phyloP scores from a whole-genome alignment of 2,113 vertebrate species.

The Stomatorhinus ivindoensis region DNA sequence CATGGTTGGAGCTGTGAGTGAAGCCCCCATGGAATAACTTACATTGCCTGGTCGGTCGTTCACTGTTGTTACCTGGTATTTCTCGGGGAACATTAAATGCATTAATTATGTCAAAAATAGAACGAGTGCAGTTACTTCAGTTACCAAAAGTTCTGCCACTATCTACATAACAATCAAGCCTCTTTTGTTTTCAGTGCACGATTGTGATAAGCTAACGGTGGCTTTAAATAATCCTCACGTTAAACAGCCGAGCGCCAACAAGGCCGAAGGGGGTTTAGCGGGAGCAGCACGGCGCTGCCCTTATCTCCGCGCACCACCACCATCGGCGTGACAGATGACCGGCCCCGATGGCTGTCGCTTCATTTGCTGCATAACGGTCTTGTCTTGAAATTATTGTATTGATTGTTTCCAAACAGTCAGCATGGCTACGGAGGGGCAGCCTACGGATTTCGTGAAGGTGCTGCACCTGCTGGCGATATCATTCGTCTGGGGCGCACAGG shows the following conservation, averaged over 20 bases:
- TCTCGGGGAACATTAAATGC: neutral
- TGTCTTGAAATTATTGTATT: neutral
- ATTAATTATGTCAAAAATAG: neutral
- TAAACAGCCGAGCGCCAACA: neutral
- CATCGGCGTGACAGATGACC: neutral
- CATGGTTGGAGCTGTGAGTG: neutral
- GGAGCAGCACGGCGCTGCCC: neutral
- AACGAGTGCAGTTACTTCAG: neutral
- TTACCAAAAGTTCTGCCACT: neutral
- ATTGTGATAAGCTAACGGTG: neutral
- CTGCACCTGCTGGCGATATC: slow-evolving; percentile 71
- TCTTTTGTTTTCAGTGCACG: neutral
- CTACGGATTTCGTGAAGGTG: slow-evolving; percentile 62
- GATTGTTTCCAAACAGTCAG: neutral
- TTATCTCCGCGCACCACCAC: neutral
- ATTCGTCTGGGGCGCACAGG: slow-evolving; percentile 77
- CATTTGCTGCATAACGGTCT: neutral
- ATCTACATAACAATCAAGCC: neutral
- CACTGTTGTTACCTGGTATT: neutral
- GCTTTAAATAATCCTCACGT: neutral
- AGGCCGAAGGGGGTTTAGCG: neutral
- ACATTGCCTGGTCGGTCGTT: neutral
- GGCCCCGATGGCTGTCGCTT: neutral
- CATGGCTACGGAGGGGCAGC: slow-evolving; percentile 67
- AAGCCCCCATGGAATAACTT: neutral